Evolutionary conservation across 2,113 vertebrate genomes (phyloP).

Genomic region (Felis catus): DNA sequence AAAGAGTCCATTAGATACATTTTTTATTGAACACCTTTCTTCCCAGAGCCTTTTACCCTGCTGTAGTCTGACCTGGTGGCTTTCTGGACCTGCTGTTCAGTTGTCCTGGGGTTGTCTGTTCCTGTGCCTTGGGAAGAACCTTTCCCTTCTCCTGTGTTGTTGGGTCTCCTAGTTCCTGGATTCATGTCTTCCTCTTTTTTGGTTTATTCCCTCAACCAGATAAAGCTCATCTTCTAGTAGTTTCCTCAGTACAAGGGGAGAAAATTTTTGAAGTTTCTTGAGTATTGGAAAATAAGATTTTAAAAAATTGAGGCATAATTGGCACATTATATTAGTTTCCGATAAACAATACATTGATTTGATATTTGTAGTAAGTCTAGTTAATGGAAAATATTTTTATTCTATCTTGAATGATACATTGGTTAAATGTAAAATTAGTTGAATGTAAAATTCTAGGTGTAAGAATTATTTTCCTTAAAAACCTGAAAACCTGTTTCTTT

Average conservation of each 20-base stretch:
- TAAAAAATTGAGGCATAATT: neutral
- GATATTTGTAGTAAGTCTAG: neutral
- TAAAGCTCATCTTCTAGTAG: neutral
- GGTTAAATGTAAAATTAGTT: neutral
- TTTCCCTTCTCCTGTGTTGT: neutral
- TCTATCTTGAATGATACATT: neutral
- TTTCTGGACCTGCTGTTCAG: neutral
- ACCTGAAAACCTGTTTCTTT: neutral
- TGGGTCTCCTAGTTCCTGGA: neutral
- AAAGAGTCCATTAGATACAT: too few relatives aligned
- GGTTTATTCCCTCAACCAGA: neutral
- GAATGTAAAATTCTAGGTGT: neutral
- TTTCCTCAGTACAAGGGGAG: neutral
- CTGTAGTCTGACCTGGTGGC: neutral
- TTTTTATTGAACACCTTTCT: neutral
- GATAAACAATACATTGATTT: neutral
- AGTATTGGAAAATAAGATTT: neutral
- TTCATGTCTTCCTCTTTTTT: neutral
- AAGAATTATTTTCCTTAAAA: neutral
- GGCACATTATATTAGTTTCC: neutral
- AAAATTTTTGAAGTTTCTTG: neutral
- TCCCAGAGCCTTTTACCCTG: neutral
- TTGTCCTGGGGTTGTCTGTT: neutral
- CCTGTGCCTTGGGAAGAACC: neutral
- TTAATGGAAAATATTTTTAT: neutral